Evolutionary conservation across 2,797 vertebrate species (phyloP).

Genomic region (Gobionotothen gibberifrons): DNA sequence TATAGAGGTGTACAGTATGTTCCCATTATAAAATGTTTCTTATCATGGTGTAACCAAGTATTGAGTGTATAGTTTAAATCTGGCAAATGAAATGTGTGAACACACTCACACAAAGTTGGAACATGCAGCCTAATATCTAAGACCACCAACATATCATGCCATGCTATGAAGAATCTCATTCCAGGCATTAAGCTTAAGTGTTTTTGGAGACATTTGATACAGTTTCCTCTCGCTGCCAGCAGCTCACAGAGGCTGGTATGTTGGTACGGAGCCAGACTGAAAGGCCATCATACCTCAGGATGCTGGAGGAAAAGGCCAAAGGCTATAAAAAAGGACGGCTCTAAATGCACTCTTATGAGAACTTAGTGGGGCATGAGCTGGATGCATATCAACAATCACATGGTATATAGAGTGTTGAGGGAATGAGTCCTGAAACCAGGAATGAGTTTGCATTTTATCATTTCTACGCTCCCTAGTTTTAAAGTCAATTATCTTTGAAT

Average conservation of each 20-base stretch:
- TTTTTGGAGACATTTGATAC: slow-evolving; percentile 20
- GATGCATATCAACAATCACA: slow-evolving; percentile 1
- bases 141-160: not conserved
- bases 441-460: no score
- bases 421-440: no score
- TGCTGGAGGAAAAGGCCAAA: slow-evolving; percentile 41
- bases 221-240: not conserved
- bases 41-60: no score
- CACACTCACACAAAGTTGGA: not conserved
- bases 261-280: slow-evolving; percentile 15
- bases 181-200: not conserved
- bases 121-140: slow-evolving; percentile 3
- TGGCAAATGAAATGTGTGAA: not conserved
- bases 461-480: no score
- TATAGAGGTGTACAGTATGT: no score
- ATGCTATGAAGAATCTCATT: not conserved
- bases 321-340: slow-evolving; percentile 36
- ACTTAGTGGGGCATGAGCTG: no score
- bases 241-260: not conserved
- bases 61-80: not conserved
- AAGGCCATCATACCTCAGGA: slow-evolving; percentile 46
- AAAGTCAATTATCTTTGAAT: no score
- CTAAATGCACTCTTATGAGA: not conserved
- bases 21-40: no score
- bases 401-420: no score